Conservation (phyloP, 1,140 invertebrate genomes). For the Hormaphis cornu region DNA sequence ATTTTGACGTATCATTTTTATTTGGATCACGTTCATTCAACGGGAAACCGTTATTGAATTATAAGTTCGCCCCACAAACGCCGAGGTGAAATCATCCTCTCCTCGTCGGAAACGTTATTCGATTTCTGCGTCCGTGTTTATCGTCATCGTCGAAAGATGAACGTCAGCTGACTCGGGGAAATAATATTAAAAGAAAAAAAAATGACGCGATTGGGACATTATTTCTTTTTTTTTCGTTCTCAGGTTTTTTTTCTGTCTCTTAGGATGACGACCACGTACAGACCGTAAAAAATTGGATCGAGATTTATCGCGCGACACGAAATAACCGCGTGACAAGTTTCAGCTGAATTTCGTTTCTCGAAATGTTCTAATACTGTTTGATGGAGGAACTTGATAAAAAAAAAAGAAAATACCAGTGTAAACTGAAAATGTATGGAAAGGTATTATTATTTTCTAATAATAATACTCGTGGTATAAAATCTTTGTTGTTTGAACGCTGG, state of each 20-base stretch:
- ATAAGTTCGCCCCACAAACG: slow-evolving; percentile 10
- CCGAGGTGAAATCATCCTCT: slow-evolving; percentile 1
- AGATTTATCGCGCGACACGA: slow-evolving; percentile 10
- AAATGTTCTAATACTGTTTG: neutral
- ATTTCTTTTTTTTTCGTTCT: neutral
- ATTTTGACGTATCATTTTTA: slow-evolving; percentile 25
- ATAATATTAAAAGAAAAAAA: slow-evolving; percentile 16
- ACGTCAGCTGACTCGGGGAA: neutral
- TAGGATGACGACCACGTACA: slow-evolving; percentile 4
- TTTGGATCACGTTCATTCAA: slow-evolving; percentile 26
- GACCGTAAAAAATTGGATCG: neutral
- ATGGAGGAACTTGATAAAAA: no score
- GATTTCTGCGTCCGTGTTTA: neutral
- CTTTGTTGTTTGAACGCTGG: no score
- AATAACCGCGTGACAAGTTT: neutral
- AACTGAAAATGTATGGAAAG: no score
- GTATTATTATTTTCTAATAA: no score
- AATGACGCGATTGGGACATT: neutral
- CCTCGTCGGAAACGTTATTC: slow-evolving; percentile 8
- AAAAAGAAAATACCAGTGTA: no score
- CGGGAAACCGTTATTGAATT: slow-evolving; percentile 24
- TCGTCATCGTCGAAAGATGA: neutral
- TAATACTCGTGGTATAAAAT: no score
- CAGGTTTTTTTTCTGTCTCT: neutral
- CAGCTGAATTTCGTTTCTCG: neutral